Evolutionary conservation across 2,888 invertebrate species (phyloP), one percentile per base, ranked within the genome.

Genomic region (Meiosimyza decipiens): DNA sequence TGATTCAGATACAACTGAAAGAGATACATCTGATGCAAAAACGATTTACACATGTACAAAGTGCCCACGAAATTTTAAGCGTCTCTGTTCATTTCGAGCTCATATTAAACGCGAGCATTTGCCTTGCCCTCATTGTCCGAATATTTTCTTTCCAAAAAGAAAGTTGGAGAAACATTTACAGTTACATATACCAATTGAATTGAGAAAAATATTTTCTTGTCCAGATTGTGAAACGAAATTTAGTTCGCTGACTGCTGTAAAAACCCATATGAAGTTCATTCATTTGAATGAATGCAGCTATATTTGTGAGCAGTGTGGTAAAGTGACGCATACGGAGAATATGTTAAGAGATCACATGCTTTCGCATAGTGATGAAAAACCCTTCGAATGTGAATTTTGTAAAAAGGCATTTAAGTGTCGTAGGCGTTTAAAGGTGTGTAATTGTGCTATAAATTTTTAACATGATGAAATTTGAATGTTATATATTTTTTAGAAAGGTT

Each of bases 301-400:
- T 75, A 87, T 88, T 28, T 89, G 89, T 74, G 88, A 89, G 73
- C 86, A 88, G 74, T 89, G 89, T 77, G 88, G 88, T 0, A 83
- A 88, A 52, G 84, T 87, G 11, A 88, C 88, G 63, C 86, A 87
- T 2, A 88, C 88, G 5, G 86, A 87, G 73, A 87, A 87, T 7
- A 87, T 88, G 6, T 80, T 89, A 1, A 63, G 88, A 74, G 88
- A 88, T 73, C 89, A 89, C 75, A 84, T 88, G 76, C 82, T 88
- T 0, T 87, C 85, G 47, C 89, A 89, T 74, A 88, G 87, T n/a
- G 88, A 88, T n/a, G 86, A 87, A 12, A 84, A 86, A 0, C 89
- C 88, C 0, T 88, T 85, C 77, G 85, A 87, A 71, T 89, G 89
- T 75, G 84, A 86, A 6, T 86, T 86, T 28, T 87, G 87, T 79